Conservation (phyloP, 2,888 invertebrate genomes). For the Lampropteryx suffumata region DNA sequence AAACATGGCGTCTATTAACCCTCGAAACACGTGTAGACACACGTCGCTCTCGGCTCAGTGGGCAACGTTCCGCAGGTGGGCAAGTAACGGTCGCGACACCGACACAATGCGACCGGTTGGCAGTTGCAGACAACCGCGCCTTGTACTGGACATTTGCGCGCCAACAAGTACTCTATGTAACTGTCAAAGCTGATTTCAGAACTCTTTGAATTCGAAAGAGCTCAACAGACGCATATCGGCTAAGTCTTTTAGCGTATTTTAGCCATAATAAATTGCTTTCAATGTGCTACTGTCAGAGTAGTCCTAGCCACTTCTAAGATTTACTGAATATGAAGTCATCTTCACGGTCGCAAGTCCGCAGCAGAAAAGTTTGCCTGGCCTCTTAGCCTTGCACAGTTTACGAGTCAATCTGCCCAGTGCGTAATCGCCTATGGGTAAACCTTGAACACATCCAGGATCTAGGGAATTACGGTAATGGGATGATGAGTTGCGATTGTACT, state of each 20-base stretch:
- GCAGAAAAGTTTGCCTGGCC: not conserved
- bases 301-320: slow-evolving; percentile 2
- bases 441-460: slow-evolving; percentile 34
- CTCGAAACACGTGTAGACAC: slow-evolving; percentile 53
- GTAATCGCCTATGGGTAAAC: slow-evolving; percentile 24
- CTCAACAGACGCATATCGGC: not conserved
- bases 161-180: slow-evolving; percentile 33
- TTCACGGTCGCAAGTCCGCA: not conserved
- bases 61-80: slow-evolving; percentile 74
- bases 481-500: slow-evolving; percentile 17
- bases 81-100: slow-evolving; percentile 70
- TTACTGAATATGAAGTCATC: not conserved
- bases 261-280: too few relatives aligned
- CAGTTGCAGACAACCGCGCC: slow-evolving; percentile 42
- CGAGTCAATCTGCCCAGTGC: slow-evolving; percentile 39
- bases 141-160: slow-evolving; percentile 43
- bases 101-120: slow-evolving; percentile 51
- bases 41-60: slow-evolving; percentile 77
- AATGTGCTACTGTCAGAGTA: too few relatives aligned
- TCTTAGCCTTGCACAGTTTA: slow-evolving; percentile 37
- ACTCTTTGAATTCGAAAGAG: not conserved
- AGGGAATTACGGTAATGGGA: slow-evolving; percentile 25
- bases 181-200: slow-evolving; percentile 10
- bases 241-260: too few relatives aligned
- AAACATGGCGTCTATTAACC: slow-evolving; percentile 45